These are phyloP conservation scores for Sebastes taczanowskii DNA, from an alignment of 2,797 vertebrate genomes.

Conservation along the genomic window DNA sequence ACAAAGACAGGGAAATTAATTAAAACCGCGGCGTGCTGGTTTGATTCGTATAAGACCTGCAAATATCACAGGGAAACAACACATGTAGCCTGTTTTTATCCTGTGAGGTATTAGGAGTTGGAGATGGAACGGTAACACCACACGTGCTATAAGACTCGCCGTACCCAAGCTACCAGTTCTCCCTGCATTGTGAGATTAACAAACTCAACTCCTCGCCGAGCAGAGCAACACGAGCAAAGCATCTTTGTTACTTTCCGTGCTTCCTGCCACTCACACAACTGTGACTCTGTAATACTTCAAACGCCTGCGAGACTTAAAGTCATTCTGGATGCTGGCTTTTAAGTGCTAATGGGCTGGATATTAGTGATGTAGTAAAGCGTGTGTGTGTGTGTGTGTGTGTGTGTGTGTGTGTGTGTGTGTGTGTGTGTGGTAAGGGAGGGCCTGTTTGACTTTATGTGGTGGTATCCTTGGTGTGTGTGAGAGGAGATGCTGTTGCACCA, in stretches of 20 bases:
- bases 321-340: slow-evolving; percentile 58
- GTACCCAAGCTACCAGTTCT: slow-evolving; percentile 25
- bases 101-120: slow-evolving; percentile 46
- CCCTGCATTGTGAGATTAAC: slow-evolving; percentile 52
- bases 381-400: neutral
- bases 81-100: slow-evolving; percentile 48
- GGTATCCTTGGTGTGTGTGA: slow-evolving; percentile 36
- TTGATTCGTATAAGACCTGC: slow-evolving; percentile 51
- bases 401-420: neutral
- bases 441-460: slow-evolving; percentile 45
- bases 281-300: slow-evolving; percentile 49
- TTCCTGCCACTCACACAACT: slow-evolving; percentile 20
- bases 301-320: slow-evolving; percentile 46
- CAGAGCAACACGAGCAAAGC: slow-evolving; percentile 27
- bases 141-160: slow-evolving; percentile 34
- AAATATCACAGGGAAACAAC: slow-evolving; percentile 71
- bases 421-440: slow-evolving; percentile 16
- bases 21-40: slow-evolving; percentile 55
- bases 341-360: slow-evolving; percentile 66
- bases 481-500: slow-evolving; percentile 67
- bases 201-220: slow-evolving; percentile 10
- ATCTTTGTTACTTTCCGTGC: slow-evolving; percentile 34
- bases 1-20: slow-evolving; percentile 71
- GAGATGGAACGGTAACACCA: slow-evolving; percentile 38
- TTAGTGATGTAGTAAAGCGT: slow-evolving; percentile 47